Conservation (phyloP, 2,797 vertebrate species). For the Taeniopygia guttata region DNA sequence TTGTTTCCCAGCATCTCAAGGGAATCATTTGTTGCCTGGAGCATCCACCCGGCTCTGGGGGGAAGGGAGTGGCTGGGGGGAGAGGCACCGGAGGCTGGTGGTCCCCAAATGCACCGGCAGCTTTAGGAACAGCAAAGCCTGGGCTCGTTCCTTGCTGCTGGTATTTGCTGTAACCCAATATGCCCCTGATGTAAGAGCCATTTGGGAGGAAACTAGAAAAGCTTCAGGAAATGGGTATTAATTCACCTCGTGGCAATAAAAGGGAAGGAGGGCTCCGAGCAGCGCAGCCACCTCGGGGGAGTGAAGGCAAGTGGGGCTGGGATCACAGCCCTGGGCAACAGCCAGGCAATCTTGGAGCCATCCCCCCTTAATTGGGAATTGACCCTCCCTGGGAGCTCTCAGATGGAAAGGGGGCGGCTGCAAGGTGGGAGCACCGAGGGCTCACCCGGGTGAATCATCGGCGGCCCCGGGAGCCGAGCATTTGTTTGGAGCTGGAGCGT, state of each 20-base stretch:
- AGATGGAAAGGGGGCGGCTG: neutral
- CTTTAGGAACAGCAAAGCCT: neutral
- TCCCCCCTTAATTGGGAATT: neutral
- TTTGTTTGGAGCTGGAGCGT: neutral
- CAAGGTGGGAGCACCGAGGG: neutral
- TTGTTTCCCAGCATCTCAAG: neutral
- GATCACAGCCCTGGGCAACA: neutral
- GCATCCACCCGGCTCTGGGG: neutral
- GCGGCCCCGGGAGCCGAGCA: neutral
- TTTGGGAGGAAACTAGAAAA: conserved; percentile 64
- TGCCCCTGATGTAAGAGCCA: conserved; percentile 28
- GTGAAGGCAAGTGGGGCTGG: neutral
- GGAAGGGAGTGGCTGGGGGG: neutral
- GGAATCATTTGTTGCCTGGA: neutral
- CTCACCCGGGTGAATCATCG: neutral
- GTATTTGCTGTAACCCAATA: conserved; percentile 30
- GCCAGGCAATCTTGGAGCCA: neutral
- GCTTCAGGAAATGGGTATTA: conserved; percentile 62
- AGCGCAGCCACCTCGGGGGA: neutral
- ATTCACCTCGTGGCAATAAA: conserved; percentile 47
- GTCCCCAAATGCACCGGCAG: neutral
- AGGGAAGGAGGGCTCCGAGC: conserved; percentile 2
- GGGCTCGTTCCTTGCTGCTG: neutral
- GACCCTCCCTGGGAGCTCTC: neutral
- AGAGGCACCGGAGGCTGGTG: rapidly evolving